phyloP scores from a whole-genome alignment of 2,113 vertebrate genomes.

The Poecile atricapillus region DNA sequence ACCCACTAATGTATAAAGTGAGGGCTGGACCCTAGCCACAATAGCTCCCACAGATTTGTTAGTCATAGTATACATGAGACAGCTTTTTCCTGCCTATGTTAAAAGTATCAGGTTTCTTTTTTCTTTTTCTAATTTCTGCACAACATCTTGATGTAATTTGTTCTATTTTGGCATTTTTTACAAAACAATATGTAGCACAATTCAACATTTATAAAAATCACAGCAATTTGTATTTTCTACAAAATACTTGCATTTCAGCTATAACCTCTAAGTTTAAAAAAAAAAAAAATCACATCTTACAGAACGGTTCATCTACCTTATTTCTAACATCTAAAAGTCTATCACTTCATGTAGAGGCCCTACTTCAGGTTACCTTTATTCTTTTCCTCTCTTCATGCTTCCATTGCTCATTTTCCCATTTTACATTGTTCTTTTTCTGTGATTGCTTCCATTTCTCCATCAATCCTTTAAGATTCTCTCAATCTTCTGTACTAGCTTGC shows the following conservation, averaged over 20 bases:
- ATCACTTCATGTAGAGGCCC: background rate
- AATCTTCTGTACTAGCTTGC: background rate
- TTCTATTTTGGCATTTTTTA: background rate
- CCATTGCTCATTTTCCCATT: background rate
- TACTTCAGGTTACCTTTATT: background rate
- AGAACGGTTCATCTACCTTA: background rate
- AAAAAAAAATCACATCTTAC: background rate
- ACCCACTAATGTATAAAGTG: constrained; percentile 46
- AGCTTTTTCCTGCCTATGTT: background rate
- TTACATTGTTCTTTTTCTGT: background rate
- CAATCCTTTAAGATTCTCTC: too few relatives aligned
- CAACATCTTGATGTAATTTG: background rate
- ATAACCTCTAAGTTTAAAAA: background rate
- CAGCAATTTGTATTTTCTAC: background rate
- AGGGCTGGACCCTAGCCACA: background rate
- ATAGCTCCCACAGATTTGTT: background rate
- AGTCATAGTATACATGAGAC: background rate
- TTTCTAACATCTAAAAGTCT: background rate
- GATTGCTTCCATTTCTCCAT: background rate
- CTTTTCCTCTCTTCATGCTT: background rate
- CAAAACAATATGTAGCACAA: background rate
- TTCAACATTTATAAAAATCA: background rate
- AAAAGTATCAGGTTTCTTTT: background rate
- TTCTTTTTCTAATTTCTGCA: background rate
- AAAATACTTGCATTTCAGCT: background rate